phyloP scores from a whole-genome alignment of 2,888 invertebrate genomes.

The Athripsodes cinereus region DNA sequence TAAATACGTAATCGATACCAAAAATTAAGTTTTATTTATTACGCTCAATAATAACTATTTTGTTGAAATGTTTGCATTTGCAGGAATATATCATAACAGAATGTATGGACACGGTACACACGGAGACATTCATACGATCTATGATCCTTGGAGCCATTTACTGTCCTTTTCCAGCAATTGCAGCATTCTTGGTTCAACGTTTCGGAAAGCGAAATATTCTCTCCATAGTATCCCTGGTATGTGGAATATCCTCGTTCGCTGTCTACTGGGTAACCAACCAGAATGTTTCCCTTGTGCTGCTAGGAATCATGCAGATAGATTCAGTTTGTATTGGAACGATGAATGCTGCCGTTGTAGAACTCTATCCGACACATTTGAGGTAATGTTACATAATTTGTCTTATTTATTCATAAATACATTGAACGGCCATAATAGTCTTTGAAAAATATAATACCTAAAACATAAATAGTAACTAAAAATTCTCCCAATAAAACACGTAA shows the following conservation, averaged over 20 bases:
- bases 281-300: slow-evolving; percentile 52
- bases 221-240: slow-evolving; percentile 43
- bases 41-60: too few relatives aligned
- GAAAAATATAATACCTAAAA: too few relatives aligned
- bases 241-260: slow-evolving; percentile 51
- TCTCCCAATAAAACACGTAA: too few relatives aligned
- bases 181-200: slow-evolving; percentile 53
- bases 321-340: slow-evolving; percentile 54
- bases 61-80: slow-evolving; percentile 33
- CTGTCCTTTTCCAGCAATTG: slow-evolving; percentile 56
- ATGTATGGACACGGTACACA: slow-evolving; percentile 53
- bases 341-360: slow-evolving; percentile 52
- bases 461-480: too few relatives aligned
- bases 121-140: slow-evolving; percentile 58
- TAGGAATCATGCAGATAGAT: slow-evolving; percentile 49
- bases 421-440: too few relatives aligned
- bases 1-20: too few relatives aligned
- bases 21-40: too few relatives aligned
- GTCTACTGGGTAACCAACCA: slow-evolving; percentile 56
- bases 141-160: slow-evolving; percentile 61
- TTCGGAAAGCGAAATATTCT: slow-evolving; percentile 53
- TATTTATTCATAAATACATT: too few relatives aligned
- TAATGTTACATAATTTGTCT: slow-evolving; percentile 5
- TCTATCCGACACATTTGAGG: slow-evolving; percentile 51
- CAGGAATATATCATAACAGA: slow-evolving; percentile 29